Evolutionary conservation across 2,888 invertebrate genomes (phyloP), one percentile per base, ranked within the genome.

Genomic region (Bombyx huttoni): DNA sequence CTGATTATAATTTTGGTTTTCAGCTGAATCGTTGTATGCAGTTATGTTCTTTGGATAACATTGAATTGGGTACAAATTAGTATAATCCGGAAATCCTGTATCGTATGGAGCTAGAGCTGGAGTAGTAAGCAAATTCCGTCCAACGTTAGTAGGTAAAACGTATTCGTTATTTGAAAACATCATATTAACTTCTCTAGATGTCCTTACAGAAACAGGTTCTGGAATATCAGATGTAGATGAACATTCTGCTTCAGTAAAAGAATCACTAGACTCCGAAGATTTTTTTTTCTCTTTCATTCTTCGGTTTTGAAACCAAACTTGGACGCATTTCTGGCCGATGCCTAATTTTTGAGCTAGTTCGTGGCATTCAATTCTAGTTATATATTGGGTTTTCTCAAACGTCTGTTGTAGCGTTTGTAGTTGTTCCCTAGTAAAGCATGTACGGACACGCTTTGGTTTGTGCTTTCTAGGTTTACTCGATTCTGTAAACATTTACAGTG

Each of bases 241-340:
- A 3, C 8, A 8, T 10, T 12, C 12, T 40, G 55, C 60, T 53
- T 75, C 74, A 40, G 56, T 65, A 0, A 75, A 74, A 2, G 72
- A 65, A 51, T 80, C 77, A 34, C 56, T 72, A 3, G 73, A 75
- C 53, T 78, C 81, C 0, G 71, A 74, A 0, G 64, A 75, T 58
- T 90, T 90, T 62, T 89, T 92, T 66, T 93, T 93, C 60, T 85
- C 86, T 56, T 93, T 93, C 94, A 95, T 95, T 33, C 95, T 84
- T 33, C 94, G 86, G 67, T 95, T 95, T 68, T 96, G 95, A 70
- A 95, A 96, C 95, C 95, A 95, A 46, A 95, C 91, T 74, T 95
- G 95, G 52, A 96, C 91, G 68, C 93, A 93, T 52, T 92, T 89
- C 61, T 95, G 94, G 1, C 90, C 89, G 3, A 96, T 84, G 49